Evolutionary conservation across 2,888 invertebrate genomes (phyloP).

Genomic region (Coelinius sp.): DNA sequence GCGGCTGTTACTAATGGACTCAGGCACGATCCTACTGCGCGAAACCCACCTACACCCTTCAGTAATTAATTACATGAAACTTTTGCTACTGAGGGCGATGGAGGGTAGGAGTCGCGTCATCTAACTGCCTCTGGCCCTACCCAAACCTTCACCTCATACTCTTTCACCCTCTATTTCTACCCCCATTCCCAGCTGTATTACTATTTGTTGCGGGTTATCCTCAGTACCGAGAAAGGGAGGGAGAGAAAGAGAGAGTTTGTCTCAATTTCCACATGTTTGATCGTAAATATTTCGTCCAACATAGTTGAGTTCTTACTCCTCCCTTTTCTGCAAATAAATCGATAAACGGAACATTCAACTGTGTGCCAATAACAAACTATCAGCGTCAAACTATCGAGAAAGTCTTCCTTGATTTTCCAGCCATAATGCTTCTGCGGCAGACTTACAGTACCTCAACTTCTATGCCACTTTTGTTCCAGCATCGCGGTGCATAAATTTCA

Average conservation of each 20-base stretch:
- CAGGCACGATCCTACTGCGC: constrained; percentile 26
- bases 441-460: not conserved
- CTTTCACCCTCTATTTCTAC: not conserved
- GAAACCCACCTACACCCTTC: constrained; percentile 18
- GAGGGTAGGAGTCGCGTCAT: constrained; percentile 12
- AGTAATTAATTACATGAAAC: constrained; percentile 51
- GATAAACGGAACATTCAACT: constrained; percentile 20
- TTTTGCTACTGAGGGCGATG: constrained; percentile 12
- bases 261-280: not conserved
- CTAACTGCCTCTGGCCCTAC: constrained; percentile 28
- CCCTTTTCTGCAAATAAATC: not conserved
- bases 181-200: not conserved
- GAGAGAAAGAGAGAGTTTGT: too few species aligned
- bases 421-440: not conserved
- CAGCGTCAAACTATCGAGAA: constrained; percentile 33
- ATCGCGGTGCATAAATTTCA: not conserved
- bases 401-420: constrained; percentile 5
- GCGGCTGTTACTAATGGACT: constrained; percentile 43
- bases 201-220: not conserved
- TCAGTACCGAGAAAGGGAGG: not conserved
- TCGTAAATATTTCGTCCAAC: not conserved
- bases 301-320: not conserved
- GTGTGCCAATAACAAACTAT: constrained; percentile 31
- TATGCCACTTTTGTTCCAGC: not conserved
- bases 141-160: not conserved